Conservation (phyloP, 2,113 vertebrate species). For the Piprites chloris region DNA sequence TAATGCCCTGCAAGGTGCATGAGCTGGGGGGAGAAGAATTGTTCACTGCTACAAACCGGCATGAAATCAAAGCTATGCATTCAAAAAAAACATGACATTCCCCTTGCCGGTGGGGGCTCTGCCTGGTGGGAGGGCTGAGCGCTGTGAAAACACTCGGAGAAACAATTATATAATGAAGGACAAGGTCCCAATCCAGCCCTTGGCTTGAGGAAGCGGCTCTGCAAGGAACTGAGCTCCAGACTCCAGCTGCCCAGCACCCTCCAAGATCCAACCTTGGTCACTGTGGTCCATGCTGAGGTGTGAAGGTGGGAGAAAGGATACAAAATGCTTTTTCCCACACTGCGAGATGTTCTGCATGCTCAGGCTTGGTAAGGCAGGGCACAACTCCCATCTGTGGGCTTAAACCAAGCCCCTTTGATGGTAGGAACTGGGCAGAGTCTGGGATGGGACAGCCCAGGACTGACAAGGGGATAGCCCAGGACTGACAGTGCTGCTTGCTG, state of each 20-base stretch:
- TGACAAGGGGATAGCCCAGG: not conserved
- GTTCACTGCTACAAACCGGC: fast-evolving
- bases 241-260: not conserved
- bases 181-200: not conserved
- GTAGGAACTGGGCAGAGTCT: not conserved
- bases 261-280: not conserved
- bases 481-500: not conserved
- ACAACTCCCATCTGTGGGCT: not conserved
- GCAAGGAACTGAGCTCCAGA: not conserved
- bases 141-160: not conserved
- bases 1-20: not conserved
- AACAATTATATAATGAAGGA: slow-evolving; percentile 47
- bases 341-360: not conserved
- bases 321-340: not conserved
- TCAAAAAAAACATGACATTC: slow-evolving; percentile 22
- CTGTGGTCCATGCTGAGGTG: fast-evolving
- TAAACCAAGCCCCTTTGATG: not conserved
- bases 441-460: not conserved
- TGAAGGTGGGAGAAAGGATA: not conserved
- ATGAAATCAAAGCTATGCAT: slow-evolving; percentile 1
- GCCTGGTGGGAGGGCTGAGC: not conserved
- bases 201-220: fast-evolving
- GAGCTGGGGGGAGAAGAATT: not conserved
- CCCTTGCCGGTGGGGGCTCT: not conserved
- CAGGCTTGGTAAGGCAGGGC: not conserved